A percentile compares a stretch with the other conserved stretches of the same genome.
Conservation (phyloP, 1,140 invertebrate species). For the Drosophila trapezifrons region DNA sequence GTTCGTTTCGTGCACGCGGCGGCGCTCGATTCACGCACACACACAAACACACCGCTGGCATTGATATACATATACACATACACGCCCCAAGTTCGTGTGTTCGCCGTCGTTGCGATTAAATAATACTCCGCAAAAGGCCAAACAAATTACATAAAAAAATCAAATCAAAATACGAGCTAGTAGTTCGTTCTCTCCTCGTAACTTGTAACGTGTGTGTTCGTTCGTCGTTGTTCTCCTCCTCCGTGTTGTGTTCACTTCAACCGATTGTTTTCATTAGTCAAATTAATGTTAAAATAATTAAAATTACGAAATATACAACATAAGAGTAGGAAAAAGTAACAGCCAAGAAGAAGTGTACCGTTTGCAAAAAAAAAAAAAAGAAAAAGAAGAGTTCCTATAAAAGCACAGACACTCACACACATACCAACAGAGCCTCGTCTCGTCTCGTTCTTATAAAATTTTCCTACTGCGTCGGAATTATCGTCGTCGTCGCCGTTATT, state of each 20-base stretch:
- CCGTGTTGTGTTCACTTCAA: constrained; percentile 56
- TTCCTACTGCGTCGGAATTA: constrained; percentile 54
- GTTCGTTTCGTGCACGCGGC: constrained; percentile 53
- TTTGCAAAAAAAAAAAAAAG: too few relatives aligned
- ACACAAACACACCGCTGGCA: constrained; percentile 36
- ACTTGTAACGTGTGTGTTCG: constrained; percentile 48
- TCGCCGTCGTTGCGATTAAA: constrained; percentile 66
- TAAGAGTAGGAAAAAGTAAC: constrained; percentile 12
- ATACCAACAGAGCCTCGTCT: constrained; percentile 32
- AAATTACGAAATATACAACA: not conserved
- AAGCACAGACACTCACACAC: constrained; percentile 25
- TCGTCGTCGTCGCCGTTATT: constrained; percentile 12
- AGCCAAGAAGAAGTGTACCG: constrained; percentile 1
- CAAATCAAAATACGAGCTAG: constrained; percentile 27
- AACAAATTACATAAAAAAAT: constrained; percentile 63
- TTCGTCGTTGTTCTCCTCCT: constrained; percentile 25
- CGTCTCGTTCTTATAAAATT: constrained; percentile 36
- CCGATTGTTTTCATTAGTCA: constrained; percentile 63
- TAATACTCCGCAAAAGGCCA: constrained; percentile 80
- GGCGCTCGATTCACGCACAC: constrained; percentile 43
- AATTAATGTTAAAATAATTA: constrained; percentile 41
- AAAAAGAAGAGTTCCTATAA: constrained; percentile 64
- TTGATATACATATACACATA: constrained; percentile 35
- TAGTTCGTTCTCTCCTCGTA: constrained; percentile 38
- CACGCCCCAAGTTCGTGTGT: constrained; percentile 35